phyloP scores from a whole-genome alignment of 1,140 invertebrate genomes.

The Apocrypta bakeri region DNA sequence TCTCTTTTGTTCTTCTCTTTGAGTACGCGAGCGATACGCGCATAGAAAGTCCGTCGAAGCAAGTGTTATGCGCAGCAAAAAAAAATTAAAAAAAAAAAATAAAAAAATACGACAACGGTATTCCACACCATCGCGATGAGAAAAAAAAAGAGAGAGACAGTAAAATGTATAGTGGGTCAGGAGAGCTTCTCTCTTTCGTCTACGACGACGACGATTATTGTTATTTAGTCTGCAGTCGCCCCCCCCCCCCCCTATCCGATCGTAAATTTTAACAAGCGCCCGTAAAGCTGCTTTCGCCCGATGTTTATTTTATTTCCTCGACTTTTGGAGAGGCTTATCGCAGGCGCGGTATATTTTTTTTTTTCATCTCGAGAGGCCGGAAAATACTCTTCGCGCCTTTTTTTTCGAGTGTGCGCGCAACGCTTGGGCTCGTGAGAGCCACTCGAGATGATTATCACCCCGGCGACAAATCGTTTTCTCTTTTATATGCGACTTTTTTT shows the following conservation, averaged over 20 bases:
- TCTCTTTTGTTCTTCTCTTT: background rate
- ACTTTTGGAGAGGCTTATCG: background rate
- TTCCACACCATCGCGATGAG: too few relatives aligned
- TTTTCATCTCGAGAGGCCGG: too few relatives aligned
- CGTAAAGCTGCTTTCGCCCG: slow-evolving; percentile 22
- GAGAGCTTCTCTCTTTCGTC: slow-evolving; percentile 4
- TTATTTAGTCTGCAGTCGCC: slow-evolving; percentile 9
- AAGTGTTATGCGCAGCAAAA: background rate
- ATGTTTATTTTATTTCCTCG: slow-evolving; percentile 5
- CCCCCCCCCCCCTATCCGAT: background rate
- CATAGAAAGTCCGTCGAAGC: background rate
- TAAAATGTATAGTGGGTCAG: slow-evolving; percentile 22
- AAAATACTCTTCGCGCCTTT: background rate
- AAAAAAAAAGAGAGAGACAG: too few relatives aligned
- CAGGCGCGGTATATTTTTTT: background rate
- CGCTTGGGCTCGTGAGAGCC: background rate
- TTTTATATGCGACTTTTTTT: background rate
- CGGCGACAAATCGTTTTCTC: background rate
- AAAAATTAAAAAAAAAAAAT: too few relatives aligned
- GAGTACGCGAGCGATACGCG: background rate
- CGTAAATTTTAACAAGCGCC: slow-evolving; percentile 32
- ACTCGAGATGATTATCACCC: slow-evolving; percentile 31
- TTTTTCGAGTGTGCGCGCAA: background rate
- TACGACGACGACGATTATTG: slow-evolving; percentile 9
- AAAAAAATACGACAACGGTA: too few relatives aligned